Evolutionary conservation across 2,797 vertebrate species (phyloP).

Genomic region (Anguilla obscura): DNA sequence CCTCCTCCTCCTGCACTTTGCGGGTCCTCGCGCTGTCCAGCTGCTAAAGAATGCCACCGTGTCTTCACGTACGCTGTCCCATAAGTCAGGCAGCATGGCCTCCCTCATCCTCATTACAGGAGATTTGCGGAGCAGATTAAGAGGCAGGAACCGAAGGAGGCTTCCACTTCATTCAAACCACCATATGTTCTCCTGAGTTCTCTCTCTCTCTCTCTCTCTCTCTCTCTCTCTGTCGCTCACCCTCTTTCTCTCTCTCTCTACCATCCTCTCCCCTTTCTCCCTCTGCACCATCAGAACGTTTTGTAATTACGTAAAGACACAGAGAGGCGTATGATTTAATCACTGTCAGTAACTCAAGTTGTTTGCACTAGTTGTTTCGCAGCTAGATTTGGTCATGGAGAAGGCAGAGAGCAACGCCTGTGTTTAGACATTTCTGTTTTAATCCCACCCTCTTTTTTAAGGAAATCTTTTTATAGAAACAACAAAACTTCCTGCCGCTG

Average conservation of each 20-base stretch:
- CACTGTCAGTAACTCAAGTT: not conserved
- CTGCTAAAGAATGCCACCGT: constrained; percentile 22
- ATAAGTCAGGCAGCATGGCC: constrained; percentile 42
- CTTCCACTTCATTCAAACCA: constrained; percentile 19
- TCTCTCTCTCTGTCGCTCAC: not conserved
- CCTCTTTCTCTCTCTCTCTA: constrained; percentile 4
- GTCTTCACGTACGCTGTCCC: constrained; percentile 46
- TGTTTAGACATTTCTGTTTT: not conserved
- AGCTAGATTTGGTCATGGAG: not conserved
- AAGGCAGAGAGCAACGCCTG: not conserved
- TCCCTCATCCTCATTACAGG: constrained; percentile 62
- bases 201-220: not conserved
- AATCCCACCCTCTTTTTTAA: not conserved
- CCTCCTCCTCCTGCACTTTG: constrained; percentile 10
- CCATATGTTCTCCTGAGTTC: constrained; percentile 6
- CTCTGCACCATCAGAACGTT: not conserved
- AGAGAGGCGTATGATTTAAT: not conserved
- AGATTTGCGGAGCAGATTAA: constrained; percentile 64
- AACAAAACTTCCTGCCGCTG: not conserved
- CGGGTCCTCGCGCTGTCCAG: not conserved
- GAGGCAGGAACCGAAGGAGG: constrained; percentile 18
- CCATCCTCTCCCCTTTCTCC: not conserved
- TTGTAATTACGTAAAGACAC: not conserved
- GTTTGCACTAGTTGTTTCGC: not conserved
- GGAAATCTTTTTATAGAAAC: constrained; percentile 24